Evolutionary conservation across 2,113 vertebrate genomes (phyloP), one percentile per base, ranked within the genome.

Genomic region (Nothocercus julius): DNA sequence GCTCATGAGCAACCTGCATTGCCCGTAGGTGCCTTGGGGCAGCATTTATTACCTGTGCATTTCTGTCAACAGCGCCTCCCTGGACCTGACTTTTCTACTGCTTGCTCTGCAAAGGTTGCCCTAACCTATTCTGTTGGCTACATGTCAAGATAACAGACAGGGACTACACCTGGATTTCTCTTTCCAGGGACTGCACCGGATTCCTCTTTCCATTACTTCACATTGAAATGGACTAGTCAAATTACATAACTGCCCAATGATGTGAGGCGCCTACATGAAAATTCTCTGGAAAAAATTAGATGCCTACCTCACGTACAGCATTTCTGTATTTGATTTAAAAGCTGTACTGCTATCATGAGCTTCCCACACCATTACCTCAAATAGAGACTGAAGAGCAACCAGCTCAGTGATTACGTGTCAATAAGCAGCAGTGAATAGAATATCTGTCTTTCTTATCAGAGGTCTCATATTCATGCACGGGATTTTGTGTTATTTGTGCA

Each of bases 371-470:
- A 13, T 58, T 76, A 59, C 34, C 47, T 79, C 38, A 87, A 51
- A 69, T 4, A 40, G 54, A 70, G 58, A 10, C 56, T 63, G 83
- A 93, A 86, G 68, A 81, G 30, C 54, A 92, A 89, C 53, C n/a
- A 78, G 68, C 49, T 87, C 59, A 42, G 83, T 61, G 45, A 70
- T 75, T 78, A 92, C 49, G 53, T 63, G 77, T 30, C 63, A 49
- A 32, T 8, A 47, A 51, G 14, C 62, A 66, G 58, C 77, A 92
- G 12, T 32, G 51, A 83, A 21, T 12, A 69, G 72, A 94, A 82
- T 49, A 81, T 81, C 82, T 93, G 67, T 28, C 56, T 87, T 40
- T 66, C 80, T 89, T 86, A 83, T 91, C 22, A 22, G 32, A 76
- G 3, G 34, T 69, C 88, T 93, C 36, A 11, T 67, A 82, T 82